Base-by-base conservation (phyloP, 2,888 invertebrate genomes). In the Tiliacea aurago region DNA sequence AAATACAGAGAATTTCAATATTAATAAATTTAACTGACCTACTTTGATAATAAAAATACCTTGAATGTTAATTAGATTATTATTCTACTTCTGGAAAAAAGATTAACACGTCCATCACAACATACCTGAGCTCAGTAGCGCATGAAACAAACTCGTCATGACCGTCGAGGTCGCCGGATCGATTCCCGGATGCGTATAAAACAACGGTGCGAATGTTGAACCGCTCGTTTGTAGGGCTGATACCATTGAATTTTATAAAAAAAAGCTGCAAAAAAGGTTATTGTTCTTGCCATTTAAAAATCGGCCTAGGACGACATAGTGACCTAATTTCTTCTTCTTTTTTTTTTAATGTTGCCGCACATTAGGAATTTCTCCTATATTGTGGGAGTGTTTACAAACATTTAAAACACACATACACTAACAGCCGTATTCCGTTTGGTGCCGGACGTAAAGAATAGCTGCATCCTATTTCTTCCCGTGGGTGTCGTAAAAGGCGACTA, bases 161-260 rank as follows among this genome's bases (percentile, higher is more conserved):
- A 74, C 65, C 55, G 79, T 53, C 84, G 84, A 84, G 86, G 84
- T 76, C 84, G 59, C 49, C 49, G 65, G 73, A 76, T 78, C 82
- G 70, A 81, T 78, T 84, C 82, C 84, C 76, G 84, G 86, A 84
- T 84, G 86, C 76, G 33, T 53, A 53, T 73, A 76, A n/a, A 58
- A 73, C 71, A 73, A 74, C 67, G 18, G 72, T 69, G 70, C 64
- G 53, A 85, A 76, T 74, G 66, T 74, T 61, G 28, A 69, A 67
- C 37, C 47, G 18, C 28, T 71, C 2, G 13, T 49, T 15, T 11
- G 2, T 78, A 84, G 86, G 84, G 84, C 49, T 84, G 72, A 18
- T 33, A 61, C 37, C 6, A 37, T 63, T 41, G 7, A 28, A 51
- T 15, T 49, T 28, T 18, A 45, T 33, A 9, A 6, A n/a, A 9